Evolutionary conservation across 2,888 invertebrate species (phyloP).

Genomic region (Bembecia ichneumoniformis): DNA sequence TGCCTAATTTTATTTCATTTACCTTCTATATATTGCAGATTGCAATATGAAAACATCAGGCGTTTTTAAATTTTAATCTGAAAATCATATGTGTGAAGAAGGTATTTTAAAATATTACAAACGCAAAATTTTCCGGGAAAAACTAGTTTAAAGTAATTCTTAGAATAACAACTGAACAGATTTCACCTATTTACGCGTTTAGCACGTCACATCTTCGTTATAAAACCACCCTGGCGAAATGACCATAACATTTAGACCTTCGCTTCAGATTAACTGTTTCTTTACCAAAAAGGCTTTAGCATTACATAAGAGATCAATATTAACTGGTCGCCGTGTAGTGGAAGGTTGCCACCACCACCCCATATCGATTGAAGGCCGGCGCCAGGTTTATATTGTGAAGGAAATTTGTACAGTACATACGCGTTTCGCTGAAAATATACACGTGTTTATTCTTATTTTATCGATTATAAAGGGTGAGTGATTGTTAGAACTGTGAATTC

Average conservation of each 20-base stretch:
- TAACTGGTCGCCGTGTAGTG: constrained; percentile 8
- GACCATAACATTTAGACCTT: neutral
- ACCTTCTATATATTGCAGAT: too few species aligned
- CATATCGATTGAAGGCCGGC: constrained; percentile 41
- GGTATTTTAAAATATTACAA: too few species aligned
- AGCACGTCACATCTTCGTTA: neutral
- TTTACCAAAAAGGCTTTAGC: too few species aligned
- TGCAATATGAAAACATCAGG: too few species aligned
- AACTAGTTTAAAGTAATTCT: neutral
- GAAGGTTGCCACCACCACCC: constrained; percentile 30
- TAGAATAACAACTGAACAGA: neutral
- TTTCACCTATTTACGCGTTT: neutral
- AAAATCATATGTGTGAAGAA: too few species aligned
- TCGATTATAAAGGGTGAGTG: neutral
- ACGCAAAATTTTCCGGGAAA: too few species aligned
- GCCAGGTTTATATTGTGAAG: constrained; percentile 26
- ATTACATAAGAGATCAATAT: neutral
- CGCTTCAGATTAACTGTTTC: neutral
- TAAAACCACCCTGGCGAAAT: neutral
- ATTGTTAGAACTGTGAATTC: neutral
- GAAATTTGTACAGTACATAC: neutral
- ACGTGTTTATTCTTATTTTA: neutral
- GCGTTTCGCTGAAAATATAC: neutral
- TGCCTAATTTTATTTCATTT: too few species aligned
- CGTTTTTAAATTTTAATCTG: too few species aligned